Base-by-base conservation (phyloP, 2,113 vertebrate species). In the Nymphicus hollandicus region DNA sequence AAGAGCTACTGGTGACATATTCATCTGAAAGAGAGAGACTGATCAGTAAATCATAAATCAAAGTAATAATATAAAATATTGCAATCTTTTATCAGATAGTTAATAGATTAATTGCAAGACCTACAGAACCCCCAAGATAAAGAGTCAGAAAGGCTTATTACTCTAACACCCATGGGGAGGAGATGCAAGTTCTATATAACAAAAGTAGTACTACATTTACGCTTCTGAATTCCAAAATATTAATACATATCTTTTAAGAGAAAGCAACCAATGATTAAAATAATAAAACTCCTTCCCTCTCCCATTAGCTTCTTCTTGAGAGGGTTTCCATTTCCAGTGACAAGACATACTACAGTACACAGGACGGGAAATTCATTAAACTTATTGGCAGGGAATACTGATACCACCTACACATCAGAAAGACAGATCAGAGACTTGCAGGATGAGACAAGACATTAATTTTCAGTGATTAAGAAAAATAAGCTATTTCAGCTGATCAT, bases 1-100 rank as follows among this genome's bases (percentile, higher is more conserved):
- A 11, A 99, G 97, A 47, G 98, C 87, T 27, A 96, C 43, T 0
- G 99, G 98, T 0, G 99, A 98, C 37, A 99, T 70, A 28, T 98
- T 98, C 93, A 99, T 98, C 99, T 99, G 91, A 85, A 65, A 83
- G 33, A 86, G 5, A 79, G 44, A 50, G 53, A 20, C 27, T 61
- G 50, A 80, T 85, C 31, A 93, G n/a, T 72, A 77, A 96, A 91
- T 55, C 81, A 63, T 82, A 88, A 80, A 94, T 92, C 78, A 94
- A 87, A 91, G 64, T 17, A 79, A 69, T 60, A 72, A 89, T 33
- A 85, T 39, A 64, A 93, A 97, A 96, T 66, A 93, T 3, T 61
- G 43, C 78, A 70, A 84, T 89, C 73, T 96, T 92, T 91, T 80
- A 92, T 88, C 73, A 94, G 81, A 72, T 37, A 78, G 64, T 80